Base-by-base conservation (phyloP, 2,888 invertebrate species). In the Cacoxenus indagator region DNA sequence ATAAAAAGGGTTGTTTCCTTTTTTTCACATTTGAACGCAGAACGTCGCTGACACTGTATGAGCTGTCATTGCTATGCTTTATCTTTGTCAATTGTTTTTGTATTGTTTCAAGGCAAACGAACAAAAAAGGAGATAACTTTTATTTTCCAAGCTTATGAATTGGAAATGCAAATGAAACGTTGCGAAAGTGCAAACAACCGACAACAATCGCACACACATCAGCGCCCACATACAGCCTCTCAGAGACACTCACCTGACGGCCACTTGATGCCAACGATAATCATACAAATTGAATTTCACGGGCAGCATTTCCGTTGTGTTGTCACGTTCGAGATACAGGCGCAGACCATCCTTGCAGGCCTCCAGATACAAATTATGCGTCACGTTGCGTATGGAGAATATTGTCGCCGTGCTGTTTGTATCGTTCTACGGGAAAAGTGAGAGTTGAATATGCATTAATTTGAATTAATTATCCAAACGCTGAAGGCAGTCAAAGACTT, bases 191-290 rank as follows among this genome's bases (percentile, higher is more conserved):
- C 43, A 54, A 17, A 26, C 65, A 54, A 29, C 31, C 62, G 11
- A 24, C 43, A 61, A 6, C 17, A 17, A 8, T 43, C 6, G 11
- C 65, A 68, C 43, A 69, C 85, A 81, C 80, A 88, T 88, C 88
- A n/a, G n/a, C 64, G 5, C 9, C 22, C 59, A 54, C 69, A 59
- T 64, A 55, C 22, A 62, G 24, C 46, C 29, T 22, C 17, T 27
- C 48, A 54, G 43, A 61, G 64, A 69, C 43, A 70, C 85, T 81
- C 80, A 88, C 88, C 88, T 88, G 82, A 88, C 86, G 75, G 88
- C 86, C 79, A 88, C 86, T 84, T 88, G 88, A 86, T 88, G 88
- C 88, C 88, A 88, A 69, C 85, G 87, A 79, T 86, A 86, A 83
- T 88, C 88, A 82, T 87, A 87, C 81, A 88, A 84, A 84, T 87